Percentiles rank a stretch among this genome's conserved stretches.
phyloP scores from a whole-genome alignment of 2,888 invertebrate genomes.

The Macropis europaea region DNA sequence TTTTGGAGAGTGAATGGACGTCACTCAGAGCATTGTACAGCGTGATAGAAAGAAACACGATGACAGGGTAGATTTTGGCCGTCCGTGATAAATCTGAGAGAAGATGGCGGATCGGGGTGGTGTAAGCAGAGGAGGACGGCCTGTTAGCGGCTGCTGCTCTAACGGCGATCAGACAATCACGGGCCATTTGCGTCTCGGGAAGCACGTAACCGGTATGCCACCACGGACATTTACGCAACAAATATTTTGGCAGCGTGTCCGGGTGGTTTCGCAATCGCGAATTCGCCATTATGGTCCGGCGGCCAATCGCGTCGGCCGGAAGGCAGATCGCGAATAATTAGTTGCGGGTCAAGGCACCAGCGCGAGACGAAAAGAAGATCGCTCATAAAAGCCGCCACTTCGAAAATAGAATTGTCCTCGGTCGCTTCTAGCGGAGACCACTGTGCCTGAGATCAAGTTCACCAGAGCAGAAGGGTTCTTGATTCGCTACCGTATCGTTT shows the following conservation, averaged over 20 bases:
- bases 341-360: conserved; percentile 61
- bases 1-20: no score
- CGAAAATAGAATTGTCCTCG: conserved; percentile 51
- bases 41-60: no score
- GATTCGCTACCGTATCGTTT: no score
- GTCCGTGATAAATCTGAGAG: no score
- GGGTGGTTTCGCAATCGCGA: conserved; percentile 55
- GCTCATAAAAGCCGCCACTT: conserved; percentile 4
- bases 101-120: no score
- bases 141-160: conserved; percentile 16
- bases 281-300: conserved; percentile 45
- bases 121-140: neutral
- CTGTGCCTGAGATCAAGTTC: no score
- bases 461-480: no score
- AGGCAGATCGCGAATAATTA: conserved; percentile 59
- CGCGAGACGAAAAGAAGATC: conserved; percentile 25
- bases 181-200: conserved; percentile 37
- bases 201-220: conserved; percentile 26
- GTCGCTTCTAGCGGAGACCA: neutral
- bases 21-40: no score
- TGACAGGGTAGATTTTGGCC: no score
- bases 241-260: conserved; percentile 60
- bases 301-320: conserved; percentile 43
- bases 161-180: conserved; percentile 51
- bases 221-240: conserved; percentile 54